These are phyloP conservation scores for Nemotelus nigrinus DNA, from an alignment of 2,888 invertebrate species.

Conservation along the genomic window DNA sequence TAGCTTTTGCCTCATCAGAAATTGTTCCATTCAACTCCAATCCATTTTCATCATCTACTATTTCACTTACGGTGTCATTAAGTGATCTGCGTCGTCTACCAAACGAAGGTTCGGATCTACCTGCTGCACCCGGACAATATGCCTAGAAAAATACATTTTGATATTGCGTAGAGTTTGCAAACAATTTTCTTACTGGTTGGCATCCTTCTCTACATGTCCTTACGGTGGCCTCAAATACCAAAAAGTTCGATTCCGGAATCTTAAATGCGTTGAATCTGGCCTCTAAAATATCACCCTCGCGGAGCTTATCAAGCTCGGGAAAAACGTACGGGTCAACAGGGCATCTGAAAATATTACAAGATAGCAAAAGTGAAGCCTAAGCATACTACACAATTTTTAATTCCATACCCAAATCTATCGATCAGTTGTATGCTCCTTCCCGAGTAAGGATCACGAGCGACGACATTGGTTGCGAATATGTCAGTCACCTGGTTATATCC, in stretches of 20 bases:
- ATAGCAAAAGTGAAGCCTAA: background rate
- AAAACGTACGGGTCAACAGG: slow-evolving; percentile 92
- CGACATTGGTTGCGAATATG: slow-evolving; percentile 92
- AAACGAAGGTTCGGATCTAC: slow-evolving; percentile 84
- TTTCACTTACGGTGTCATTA: slow-evolving; percentile 59
- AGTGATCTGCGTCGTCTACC: slow-evolving; percentile 74
- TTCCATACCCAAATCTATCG: slow-evolving; percentile 83
- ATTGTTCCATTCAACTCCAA: slow-evolving; percentile 43
- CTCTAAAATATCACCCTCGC: slow-evolving; percentile 87
- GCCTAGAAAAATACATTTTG: slow-evolving; percentile 66
- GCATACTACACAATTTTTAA: background rate
- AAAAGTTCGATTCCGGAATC: slow-evolving; percentile 92
- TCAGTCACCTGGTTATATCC: slow-evolving; percentile 89
- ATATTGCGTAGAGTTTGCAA: background rate
- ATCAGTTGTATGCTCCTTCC: slow-evolving; percentile 90
- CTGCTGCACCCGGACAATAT: slow-evolving; percentile 82
- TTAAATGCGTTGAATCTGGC: slow-evolving; percentile 94
- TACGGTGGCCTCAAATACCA: slow-evolving; percentile 93
- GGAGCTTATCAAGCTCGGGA: slow-evolving; percentile 86
- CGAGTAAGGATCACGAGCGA: slow-evolving; percentile 91
- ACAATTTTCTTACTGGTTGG: slow-evolving; percentile 71
- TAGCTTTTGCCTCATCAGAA: slow-evolving; percentile 47
- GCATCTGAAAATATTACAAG: slow-evolving; percentile 69
- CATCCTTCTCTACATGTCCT: slow-evolving; percentile 89
- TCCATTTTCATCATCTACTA: slow-evolving; percentile 55